phyloP scores from a whole-genome alignment of 1,140 invertebrate genomes.

The Conus betulinus region DNA sequence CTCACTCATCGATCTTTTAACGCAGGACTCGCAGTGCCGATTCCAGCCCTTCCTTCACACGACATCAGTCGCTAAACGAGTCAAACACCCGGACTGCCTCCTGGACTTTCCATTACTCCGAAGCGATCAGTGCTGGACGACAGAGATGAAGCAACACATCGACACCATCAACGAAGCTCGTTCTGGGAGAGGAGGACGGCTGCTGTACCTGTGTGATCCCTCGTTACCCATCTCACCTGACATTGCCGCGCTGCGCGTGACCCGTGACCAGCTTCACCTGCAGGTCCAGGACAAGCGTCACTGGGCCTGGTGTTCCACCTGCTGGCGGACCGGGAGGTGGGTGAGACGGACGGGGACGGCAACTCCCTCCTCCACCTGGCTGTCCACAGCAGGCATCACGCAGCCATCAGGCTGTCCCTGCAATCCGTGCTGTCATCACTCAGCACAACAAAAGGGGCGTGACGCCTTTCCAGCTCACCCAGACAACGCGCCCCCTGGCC shows the following conservation, averaged over 20 bases:
- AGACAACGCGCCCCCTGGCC: not conserved
- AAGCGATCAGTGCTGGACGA: not conserved
- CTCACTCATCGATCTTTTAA: not conserved
- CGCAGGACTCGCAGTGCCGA: not conserved
- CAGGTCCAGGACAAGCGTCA: not conserved
- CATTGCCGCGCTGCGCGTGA: not conserved
- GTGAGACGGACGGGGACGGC: not conserved
- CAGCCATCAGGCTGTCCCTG: not conserved
- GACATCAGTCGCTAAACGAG: too few relatives aligned
- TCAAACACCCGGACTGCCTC: not conserved
- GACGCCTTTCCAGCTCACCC: not conserved
- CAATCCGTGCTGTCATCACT: not conserved
- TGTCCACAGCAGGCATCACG: not conserved
- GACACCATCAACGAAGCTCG: not conserved
- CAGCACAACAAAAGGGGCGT: not conserved
- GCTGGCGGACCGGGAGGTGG: conserved; percentile 16
- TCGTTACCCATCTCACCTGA: not conserved
- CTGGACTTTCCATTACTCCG: not conserved
- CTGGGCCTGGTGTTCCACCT: conserved; percentile 12
- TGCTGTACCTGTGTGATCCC: not conserved
- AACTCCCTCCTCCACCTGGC: conserved; percentile 14
- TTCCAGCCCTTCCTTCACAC: not conserved
- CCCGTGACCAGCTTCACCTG: not conserved
- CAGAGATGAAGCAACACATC: not conserved
- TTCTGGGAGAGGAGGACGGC: not conserved